Base-by-base conservation (phyloP, 2,113 vertebrate species). In the Anarrhichthys ocellatus region DNA sequence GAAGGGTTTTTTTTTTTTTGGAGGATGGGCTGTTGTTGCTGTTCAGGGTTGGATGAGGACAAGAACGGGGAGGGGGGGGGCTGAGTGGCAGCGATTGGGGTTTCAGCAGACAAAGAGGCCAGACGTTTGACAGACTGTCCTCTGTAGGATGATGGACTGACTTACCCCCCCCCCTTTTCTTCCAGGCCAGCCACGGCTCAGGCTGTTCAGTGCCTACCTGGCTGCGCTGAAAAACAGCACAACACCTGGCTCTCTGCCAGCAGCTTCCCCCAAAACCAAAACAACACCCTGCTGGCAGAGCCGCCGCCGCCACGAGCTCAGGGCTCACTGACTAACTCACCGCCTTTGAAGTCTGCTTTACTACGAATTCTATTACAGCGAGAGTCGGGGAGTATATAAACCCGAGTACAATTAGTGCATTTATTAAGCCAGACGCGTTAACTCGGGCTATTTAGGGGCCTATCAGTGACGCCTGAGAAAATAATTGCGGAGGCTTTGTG, bases 291-390 rank as follows among this genome's bases (percentile, higher is more conserved):
- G 86, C 84, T 83, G 86, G 88, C 82, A 84, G 65, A 71, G 80
- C 76, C 34, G 34, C 34, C 34, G 34, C 34, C 34, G 67, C 68
- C 68, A 73, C 79, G 15, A 73, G 87, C 90, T 63, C 72, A 48
- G 76, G 59, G 42, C 84, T 80, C 74, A 66, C 77, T 10, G 81
- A 73, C 79, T 85, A 42, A 83, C 83, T 75, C 40, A 1, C 62
- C 9, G 52, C 85, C 79, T 92, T 90, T 93, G 86, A 92, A 92
- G 88, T 88, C 81, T 67, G 81, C 29, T 87, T 87, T 83, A 90
- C 72, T 71, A 84, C 17, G 17, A 82, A 73, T 61, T 82, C 80
- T 79, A 83, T 85, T 71, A 78, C 81, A 84, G 78, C 78, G 62
- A 27, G 46, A 76, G 89, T 73, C 5, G 80, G 74, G 79, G 65